Conservation (phyloP, 92 coral and sea anemone genomes). For the Blastomussa wellsi region DNA sequence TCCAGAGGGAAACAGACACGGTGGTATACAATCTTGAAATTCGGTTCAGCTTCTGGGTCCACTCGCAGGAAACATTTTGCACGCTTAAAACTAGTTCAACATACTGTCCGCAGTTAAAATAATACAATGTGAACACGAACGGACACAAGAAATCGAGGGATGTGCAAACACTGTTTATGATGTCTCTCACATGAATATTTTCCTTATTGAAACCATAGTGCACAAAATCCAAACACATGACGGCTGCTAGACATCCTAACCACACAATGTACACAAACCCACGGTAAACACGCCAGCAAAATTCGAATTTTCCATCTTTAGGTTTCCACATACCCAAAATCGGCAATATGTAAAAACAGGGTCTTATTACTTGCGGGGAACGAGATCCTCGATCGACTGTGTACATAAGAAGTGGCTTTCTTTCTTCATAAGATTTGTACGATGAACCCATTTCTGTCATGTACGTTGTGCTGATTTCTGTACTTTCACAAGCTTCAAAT, state of each 20-base stretch:
- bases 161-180: constrained; percentile 59
- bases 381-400: constrained; percentile 4
- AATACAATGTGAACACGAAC: constrained; percentile 46
- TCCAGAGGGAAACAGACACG: too few species aligned
- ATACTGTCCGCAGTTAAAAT: constrained; percentile 61
- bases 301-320: constrained; percentile 22
- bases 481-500: too few species aligned
- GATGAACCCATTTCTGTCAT: too few species aligned
- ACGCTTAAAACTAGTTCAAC: constrained; percentile 51
- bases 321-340: constrained; percentile 69
- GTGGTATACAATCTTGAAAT: constrained; percentile 46
- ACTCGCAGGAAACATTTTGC: background rate
- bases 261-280: constrained; percentile 35
- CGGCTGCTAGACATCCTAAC: constrained; percentile 48
- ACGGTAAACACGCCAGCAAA: constrained; percentile 47
- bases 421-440: too few species aligned
- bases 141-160: constrained; percentile 62
- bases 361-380: constrained; percentile 38
- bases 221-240: too few species aligned
- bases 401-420: too few species aligned
- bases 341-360: constrained; percentile 7
- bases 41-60: constrained; percentile 34
- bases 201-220: constrained; percentile 17
- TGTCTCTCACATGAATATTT: constrained; percentile 40
- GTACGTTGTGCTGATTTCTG: too few species aligned